Evolutionary conservation across 2,113 vertebrate genomes (phyloP), one percentile per base, ranked within the genome.

Genomic region (Dascyllus trimaculatus): DNA sequence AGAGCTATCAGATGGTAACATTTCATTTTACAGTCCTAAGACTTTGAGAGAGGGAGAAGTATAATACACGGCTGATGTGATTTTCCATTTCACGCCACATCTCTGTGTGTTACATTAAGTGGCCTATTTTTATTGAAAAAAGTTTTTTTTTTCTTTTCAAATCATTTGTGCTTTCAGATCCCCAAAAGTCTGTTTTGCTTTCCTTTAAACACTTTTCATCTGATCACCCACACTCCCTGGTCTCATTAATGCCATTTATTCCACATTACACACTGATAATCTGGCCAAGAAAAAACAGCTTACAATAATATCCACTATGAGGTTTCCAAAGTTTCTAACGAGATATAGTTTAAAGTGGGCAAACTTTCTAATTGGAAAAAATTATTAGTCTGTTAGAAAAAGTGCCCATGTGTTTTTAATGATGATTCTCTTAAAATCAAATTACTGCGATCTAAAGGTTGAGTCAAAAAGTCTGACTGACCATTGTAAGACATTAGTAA

Each of bases 161-260:
- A 35, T 35, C 32, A 17, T 13, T 38, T 11, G 22, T 25, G 53
- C 22, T 66, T 61, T 65, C 40, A 75, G 19, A 57, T 71, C 32
- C 18, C 2, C 3, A 7, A 11, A 60, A 57, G 51, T 59, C 32
- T 64, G 26, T 59, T 54, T 64, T 25, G 18, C 15, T 57, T 57
- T 9, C 19, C 51, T 72, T 24, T 40, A 10, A 68, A 38, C 32
- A 21, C 25, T 70, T 78, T 64, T 64, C 21, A 57, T 65, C 49
- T 1, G 1, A 54, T 83, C 53, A 40, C 49, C 73, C 81, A 40
- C 62, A 74, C 40, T 71, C 35, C 5, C n/a, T 65, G 25, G 5
- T 76, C 74, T 75, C 73, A 85, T 80, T 83, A 83, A 48, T 57
- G 49, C 43, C 54, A 65, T 74, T 76, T 87, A 54, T 71, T 74